These are phyloP conservation scores for Brachionus paranguensis DNA, from an alignment of 1,140 invertebrate genomes.

Conservation along the genomic window DNA sequence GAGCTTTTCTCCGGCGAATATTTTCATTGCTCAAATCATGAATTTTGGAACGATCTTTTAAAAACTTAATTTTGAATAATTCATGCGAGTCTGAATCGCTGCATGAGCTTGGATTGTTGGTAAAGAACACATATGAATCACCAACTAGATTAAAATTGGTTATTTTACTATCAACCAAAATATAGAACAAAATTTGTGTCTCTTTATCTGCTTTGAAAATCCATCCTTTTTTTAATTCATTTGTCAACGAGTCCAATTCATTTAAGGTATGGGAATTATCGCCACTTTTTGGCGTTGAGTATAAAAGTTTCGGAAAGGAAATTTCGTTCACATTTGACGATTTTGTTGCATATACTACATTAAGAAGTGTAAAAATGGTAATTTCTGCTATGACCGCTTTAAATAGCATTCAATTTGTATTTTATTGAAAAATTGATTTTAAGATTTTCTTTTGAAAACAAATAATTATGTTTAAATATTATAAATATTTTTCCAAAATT, in stretches of 20 bases:
- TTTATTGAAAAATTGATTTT: not conserved
- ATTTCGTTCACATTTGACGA: not conserved
- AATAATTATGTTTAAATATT: not conserved
- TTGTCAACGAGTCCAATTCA: not conserved
- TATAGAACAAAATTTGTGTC: not conserved
- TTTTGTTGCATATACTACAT: not conserved
- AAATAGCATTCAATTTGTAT: not conserved
- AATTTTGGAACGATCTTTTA: not conserved
- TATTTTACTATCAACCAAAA: not conserved
- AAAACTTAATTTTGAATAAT: not conserved
- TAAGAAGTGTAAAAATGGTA: not conserved
- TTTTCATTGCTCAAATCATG: not conserved
- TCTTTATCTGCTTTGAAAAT: not conserved
- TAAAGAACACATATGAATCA: not conserved
- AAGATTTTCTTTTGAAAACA: not conserved
- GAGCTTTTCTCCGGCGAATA: not conserved
- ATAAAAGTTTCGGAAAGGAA: not conserved
- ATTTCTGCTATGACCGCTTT: not conserved
- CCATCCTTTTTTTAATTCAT: slow-evolving; percentile 28
- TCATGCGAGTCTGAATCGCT: not conserved
- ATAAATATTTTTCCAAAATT: not conserved
- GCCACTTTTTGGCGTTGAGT: not conserved
- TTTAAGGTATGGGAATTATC: not conserved
- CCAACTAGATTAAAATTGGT: not conserved
- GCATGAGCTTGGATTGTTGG: not conserved